phyloP scores from a whole-genome alignment of 2,888 invertebrate species.

The Aspidiotus destructor region DNA sequence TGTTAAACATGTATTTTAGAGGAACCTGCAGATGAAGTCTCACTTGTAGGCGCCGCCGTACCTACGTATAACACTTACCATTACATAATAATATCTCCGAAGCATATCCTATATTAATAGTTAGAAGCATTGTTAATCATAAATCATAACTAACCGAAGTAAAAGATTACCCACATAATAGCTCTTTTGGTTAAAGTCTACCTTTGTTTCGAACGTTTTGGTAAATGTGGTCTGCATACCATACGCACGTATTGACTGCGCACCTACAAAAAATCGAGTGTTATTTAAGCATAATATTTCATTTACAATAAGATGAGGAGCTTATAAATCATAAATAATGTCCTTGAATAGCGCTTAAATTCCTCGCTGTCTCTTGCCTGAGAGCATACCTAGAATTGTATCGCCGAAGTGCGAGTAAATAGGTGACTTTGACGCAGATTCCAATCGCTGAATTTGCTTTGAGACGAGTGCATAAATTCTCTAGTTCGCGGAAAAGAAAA shows the following conservation, averaged over 20 bases:
- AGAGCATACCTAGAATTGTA: constrained; percentile 54
- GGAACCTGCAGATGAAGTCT: no score
- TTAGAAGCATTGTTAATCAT: no score
- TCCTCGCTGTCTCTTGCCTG: no score
- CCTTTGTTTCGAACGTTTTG: constrained; percentile 71
- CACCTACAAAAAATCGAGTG: constrained; percentile 42
- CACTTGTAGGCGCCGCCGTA: no score
- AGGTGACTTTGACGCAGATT: constrained; percentile 87
- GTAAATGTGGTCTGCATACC: constrained; percentile 72
- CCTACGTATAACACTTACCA: no score
- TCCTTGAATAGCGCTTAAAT: no score
- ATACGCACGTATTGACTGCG: constrained; percentile 77
- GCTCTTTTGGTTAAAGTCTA: constrained; percentile 85
- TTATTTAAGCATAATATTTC: neutral
- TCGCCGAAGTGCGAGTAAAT: constrained; percentile 96
- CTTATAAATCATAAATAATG: no score
- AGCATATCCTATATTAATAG: no score
- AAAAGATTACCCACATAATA: constrained; percentile 87
- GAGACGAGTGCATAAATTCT: constrained; percentile 90
- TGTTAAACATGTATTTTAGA: no score
- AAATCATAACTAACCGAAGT: constrained; percentile 50
- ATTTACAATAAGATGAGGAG: no score
- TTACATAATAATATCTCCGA: no score
- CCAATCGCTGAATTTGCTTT: constrained; percentile 82
- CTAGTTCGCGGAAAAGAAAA: constrained; percentile 45